phyloP scores from a whole-genome alignment of 2,797 vertebrate genomes.

The Clarias pachynema region DNA sequence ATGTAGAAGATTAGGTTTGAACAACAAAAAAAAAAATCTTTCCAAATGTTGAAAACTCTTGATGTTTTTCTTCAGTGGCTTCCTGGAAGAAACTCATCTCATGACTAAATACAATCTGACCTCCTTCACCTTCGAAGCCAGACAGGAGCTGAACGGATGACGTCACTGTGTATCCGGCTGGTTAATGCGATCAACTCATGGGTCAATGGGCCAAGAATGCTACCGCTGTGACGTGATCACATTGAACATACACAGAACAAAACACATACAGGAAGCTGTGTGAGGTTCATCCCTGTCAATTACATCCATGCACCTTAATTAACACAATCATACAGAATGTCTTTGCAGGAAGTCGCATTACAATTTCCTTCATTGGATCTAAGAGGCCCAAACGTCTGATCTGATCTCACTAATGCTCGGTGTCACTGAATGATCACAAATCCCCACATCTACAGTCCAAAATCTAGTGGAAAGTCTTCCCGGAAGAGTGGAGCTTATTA shows the following conservation, averaged over 20 bases:
- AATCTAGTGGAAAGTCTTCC: background rate
- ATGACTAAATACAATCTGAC: conserved; percentile 15
- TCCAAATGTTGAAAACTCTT: background rate
- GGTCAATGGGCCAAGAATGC: conserved; percentile 38
- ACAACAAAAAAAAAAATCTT: background rate
- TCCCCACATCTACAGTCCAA: background rate
- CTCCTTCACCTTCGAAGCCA: conserved; percentile 7
- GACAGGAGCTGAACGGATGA: background rate
- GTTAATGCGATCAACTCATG: conserved; percentile 22
- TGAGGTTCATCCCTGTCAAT: background rate
- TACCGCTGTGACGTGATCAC: background rate
- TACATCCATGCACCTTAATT: background rate
- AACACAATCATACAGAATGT: no score
- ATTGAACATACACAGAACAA: background rate
- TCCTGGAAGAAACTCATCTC: background rate
- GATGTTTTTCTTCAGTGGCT: background rate
- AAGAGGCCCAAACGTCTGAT: no score
- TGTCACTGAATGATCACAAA: background rate
- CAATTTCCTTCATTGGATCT: no score
- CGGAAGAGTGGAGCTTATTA: background rate
- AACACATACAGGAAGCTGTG: background rate
- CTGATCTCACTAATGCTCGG: background rate
- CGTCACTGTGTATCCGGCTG: background rate
- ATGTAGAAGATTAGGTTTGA: background rate
- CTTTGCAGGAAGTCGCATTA: no score